Conservation (phyloP, 2,797 vertebrate genomes). For the Rhynchonycteris naso region DNA sequence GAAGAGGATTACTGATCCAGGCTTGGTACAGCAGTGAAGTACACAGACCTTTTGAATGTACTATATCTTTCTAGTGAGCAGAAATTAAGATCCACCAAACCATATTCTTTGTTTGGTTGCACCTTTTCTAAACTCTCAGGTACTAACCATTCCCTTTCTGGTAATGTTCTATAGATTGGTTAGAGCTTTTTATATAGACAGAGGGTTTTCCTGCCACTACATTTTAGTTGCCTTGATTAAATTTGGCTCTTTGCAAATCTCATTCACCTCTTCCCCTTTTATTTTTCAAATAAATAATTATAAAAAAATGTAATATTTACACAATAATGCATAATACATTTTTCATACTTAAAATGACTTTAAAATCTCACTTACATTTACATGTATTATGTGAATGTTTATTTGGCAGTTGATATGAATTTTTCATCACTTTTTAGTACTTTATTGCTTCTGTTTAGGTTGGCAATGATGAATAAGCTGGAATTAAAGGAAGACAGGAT, state of each 20-base stretch:
- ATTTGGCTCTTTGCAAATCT: slow-evolving; percentile 5
- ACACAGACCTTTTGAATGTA: neutral
- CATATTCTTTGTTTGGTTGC: neutral
- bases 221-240: neutral
- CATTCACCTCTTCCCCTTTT: neutral
- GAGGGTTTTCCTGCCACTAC: neutral
- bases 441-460: slow-evolving; percentile 55
- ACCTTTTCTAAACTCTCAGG: neutral
- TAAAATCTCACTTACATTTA: neutral
- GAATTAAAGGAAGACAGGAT: slow-evolving; percentile 65
- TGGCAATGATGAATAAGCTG: slow-evolving; percentile 85
- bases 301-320: neutral
- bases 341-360: slow-evolving; percentile 24
- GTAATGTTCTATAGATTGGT: neutral
- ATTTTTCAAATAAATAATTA: slow-evolving; percentile 57
- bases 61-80: neutral
- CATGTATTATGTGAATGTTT: slow-evolving; percentile 32
- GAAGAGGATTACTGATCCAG: neutral
- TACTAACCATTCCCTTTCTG: neutral
- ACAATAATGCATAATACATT: neutral
- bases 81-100: neutral
- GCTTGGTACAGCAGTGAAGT: neutral
- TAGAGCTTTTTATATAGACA: slow-evolving; percentile 30
- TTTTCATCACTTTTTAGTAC: slow-evolving; percentile 50
- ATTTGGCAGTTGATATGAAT: slow-evolving; percentile 2